Conservation (phyloP, 2,888 invertebrate genomes). For the Agriopis marginaria region DNA sequence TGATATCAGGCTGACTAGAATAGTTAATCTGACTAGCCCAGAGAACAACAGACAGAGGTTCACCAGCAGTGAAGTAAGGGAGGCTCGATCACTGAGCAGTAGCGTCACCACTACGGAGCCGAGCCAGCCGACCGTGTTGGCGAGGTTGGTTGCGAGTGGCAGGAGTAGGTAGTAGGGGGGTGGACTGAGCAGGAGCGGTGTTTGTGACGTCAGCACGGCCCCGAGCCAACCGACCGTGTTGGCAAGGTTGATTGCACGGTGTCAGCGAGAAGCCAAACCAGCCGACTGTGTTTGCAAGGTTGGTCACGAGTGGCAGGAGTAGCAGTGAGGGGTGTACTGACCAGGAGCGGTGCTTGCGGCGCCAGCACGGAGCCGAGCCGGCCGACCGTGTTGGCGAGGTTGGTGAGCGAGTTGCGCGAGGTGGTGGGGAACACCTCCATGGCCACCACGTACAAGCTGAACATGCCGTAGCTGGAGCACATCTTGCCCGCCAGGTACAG, state of each 20-base stretch:
- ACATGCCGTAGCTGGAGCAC: slow-evolving; percentile 87
- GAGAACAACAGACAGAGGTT: no score
- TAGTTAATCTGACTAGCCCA: no score
- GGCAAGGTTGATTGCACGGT: no score
- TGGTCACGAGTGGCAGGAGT: neutral
- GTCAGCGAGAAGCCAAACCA: slow-evolving; percentile 85
- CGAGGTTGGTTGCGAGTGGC: neutral
- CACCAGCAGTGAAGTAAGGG: no score
- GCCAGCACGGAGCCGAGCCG: slow-evolving; percentile 88
- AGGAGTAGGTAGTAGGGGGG: neutral
- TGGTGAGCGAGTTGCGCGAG: slow-evolving; percentile 88
- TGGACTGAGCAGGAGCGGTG: slow-evolving; percentile 86
- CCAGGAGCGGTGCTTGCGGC: slow-evolving; percentile 89
- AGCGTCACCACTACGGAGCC: slow-evolving; percentile 89
- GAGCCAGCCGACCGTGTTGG: slow-evolving; percentile 53
- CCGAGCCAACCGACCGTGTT: no score
- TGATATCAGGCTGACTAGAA: no score
- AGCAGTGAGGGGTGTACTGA: slow-evolving; percentile 56
- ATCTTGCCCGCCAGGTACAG: slow-evolving; percentile 88
- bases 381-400: slow-evolving; percentile 88
- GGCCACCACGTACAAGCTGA: slow-evolving; percentile 88
- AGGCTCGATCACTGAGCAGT: slow-evolving; percentile 73
- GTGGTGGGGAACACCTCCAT: slow-evolving; percentile 90
- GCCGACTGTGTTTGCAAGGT: neutral
- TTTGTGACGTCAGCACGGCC: slow-evolving; percentile 89